These are phyloP conservation scores for Sinosuthora webbiana DNA, from an alignment of 2,113 vertebrate species.

Conservation along the genomic window DNA sequence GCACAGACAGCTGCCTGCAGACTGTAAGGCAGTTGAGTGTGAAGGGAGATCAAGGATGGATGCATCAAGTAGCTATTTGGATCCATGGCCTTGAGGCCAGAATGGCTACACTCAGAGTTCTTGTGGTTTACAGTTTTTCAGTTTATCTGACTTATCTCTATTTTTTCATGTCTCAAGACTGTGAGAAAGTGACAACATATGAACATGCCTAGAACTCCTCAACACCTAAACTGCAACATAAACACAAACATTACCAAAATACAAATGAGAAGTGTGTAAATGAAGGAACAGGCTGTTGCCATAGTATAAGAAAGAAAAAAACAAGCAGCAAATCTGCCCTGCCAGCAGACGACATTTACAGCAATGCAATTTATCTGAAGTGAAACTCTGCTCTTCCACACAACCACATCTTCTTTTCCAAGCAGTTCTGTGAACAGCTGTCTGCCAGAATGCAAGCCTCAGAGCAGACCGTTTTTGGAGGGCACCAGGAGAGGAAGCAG, in stretches of 20 bases:
- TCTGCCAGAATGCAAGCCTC: background rate
- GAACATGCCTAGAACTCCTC: background rate
- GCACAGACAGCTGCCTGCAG: background rate
- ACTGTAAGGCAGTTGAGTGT: background rate
- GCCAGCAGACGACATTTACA: background rate
- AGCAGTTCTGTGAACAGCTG: background rate
- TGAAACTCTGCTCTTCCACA: background rate
- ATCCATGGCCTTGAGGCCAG: background rate
- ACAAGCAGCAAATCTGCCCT: background rate
- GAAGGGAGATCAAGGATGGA: background rate
- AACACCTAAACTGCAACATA: background rate
- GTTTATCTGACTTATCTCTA: background rate
- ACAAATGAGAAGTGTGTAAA: background rate
- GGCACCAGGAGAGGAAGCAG: slow-evolving; percentile 15
- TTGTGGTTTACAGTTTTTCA: background rate
- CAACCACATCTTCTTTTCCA: slow-evolving; percentile 31
- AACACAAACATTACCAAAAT: background rate
- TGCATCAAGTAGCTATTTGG: background rate
- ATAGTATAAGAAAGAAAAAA: background rate
- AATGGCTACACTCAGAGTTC: background rate
- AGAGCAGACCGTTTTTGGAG: background rate
- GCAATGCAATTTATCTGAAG: background rate
- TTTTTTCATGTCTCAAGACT: background rate
- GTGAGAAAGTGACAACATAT: background rate
- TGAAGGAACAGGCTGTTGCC: background rate